phyloP scores from a whole-genome alignment of 2,888 invertebrate genomes.

The Drosophila putrida region DNA sequence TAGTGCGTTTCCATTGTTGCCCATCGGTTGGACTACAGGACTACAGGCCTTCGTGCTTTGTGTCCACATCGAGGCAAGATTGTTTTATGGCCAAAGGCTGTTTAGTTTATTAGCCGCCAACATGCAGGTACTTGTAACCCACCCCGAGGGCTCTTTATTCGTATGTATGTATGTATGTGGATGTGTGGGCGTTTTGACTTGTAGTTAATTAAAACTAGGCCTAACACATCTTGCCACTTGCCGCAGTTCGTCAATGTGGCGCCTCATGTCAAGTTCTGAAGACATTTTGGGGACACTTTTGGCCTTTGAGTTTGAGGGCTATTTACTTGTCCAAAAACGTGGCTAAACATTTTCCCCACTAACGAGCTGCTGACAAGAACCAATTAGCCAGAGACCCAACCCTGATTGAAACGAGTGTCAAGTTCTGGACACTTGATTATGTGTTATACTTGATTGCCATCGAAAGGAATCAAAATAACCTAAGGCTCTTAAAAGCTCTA shows the following conservation, averaged over 20 bases:
- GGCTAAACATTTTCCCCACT: conserved; percentile 9
- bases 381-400: conserved; percentile 34
- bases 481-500: neutral
- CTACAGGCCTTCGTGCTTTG: conserved; percentile 35
- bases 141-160: conserved; percentile 2
- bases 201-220: conserved; percentile 63
- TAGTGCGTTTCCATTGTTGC: conserved; percentile 53
- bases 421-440: conserved; percentile 35
- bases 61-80: conserved; percentile 63
- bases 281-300: conserved; percentile 24
- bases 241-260: conserved; percentile 57
- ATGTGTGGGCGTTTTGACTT: conserved; percentile 46
- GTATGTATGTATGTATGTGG: neutral
- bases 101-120: conserved; percentile 75
- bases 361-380: conserved; percentile 47
- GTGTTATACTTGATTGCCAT: conserved; percentile 3
- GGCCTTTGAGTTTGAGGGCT: conserved; percentile 7
- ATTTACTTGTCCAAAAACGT: neutral
- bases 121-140: conserved; percentile 64
- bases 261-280: conserved; percentile 47
- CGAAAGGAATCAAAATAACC: neutral
- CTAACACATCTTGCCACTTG: conserved; percentile 6
- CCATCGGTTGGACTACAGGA: neutral
- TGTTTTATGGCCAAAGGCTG: conserved; percentile 73
- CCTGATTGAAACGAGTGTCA: conserved; percentile 31